Conservation (phyloP, 2,113 vertebrate genomes). For the Argyrosomus japonicus region DNA sequence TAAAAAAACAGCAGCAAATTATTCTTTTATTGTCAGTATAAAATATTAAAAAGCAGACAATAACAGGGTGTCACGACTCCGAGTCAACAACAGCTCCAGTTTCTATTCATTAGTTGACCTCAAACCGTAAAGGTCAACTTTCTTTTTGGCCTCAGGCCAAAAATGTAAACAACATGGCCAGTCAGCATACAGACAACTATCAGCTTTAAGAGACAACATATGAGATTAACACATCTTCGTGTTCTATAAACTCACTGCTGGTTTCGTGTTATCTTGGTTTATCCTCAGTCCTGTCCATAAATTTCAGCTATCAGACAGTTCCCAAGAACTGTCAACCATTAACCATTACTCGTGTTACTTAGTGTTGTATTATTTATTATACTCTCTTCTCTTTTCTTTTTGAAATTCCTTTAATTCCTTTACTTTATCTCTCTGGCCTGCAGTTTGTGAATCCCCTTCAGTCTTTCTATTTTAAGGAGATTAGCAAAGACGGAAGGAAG, state of each 20-base stretch:
- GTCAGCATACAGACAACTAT: neutral
- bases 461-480: neutral
- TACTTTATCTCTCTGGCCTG: neutral
- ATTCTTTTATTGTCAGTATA: neutral
- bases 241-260: neutral
- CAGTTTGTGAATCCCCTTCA: neutral
- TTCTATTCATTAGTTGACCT: neutral
- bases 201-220: neutral
- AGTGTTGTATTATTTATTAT: neutral
- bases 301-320: constrained; percentile 6
- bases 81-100: neutral
- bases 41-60: neutral
- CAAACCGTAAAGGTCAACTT: neutral
- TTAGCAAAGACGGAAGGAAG: neutral
- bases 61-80: neutral
- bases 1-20: neutral
- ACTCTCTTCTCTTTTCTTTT: neutral
- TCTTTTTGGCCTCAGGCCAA: neutral
- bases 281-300: neutral
- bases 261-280: constrained; percentile 8
- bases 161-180: neutral
- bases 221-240: neutral
- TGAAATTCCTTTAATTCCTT: neutral
- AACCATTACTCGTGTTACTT: constrained; percentile 3
- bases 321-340: constrained; percentile 32